Percentiles rank a stretch among this genome's conserved stretches.
Evolutionary conservation across 2,797 vertebrate genomes (phyloP).

Genomic region (Ceryle rudis): DNA sequence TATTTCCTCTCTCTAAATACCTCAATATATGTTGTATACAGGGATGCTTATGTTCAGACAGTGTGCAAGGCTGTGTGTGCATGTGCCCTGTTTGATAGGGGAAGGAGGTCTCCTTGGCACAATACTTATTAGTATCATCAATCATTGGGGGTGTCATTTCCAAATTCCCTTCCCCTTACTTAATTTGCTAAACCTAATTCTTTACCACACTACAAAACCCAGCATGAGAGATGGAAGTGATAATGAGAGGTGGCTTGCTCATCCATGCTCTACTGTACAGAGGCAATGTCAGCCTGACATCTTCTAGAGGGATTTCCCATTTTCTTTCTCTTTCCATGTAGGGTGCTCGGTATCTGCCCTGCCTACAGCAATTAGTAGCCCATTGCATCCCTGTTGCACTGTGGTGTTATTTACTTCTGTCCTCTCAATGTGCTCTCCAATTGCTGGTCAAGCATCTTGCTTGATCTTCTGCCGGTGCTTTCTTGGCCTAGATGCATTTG

Average conservation of each 20-base stretch:
- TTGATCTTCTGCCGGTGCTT: neutral
- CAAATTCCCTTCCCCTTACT: constrained; percentile 67
- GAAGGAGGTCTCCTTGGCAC: constrained; percentile 30
- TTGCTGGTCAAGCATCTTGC: neutral
- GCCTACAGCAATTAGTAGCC: neutral
- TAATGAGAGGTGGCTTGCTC: constrained; percentile 67
- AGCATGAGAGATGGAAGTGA: constrained; percentile 64
- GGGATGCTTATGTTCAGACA: neutral
- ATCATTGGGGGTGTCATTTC: constrained; percentile 69
- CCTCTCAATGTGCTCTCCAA: neutral
- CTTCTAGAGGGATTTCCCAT: constrained; percentile 13
- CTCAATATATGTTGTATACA: neutral
- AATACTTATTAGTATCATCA: constrained; percentile 71
- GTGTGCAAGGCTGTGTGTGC: neutral
- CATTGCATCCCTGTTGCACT: neutral
- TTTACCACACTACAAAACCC: constrained; percentile 61
- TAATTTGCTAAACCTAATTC: constrained; percentile 74
- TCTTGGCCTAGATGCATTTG: constrained; percentile 17
- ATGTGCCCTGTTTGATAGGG: neutral
- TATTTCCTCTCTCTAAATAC: neutral
- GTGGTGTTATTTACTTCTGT: neutral
- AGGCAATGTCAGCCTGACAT: neutral
- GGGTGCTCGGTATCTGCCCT: neutral
- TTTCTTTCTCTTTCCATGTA: neutral
- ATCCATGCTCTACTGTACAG: constrained; percentile 49